These are phyloP conservation scores for Arvicanthis niloticus DNA, from an alignment of 2,113 vertebrate genomes.

Conservation along the genomic window DNA sequence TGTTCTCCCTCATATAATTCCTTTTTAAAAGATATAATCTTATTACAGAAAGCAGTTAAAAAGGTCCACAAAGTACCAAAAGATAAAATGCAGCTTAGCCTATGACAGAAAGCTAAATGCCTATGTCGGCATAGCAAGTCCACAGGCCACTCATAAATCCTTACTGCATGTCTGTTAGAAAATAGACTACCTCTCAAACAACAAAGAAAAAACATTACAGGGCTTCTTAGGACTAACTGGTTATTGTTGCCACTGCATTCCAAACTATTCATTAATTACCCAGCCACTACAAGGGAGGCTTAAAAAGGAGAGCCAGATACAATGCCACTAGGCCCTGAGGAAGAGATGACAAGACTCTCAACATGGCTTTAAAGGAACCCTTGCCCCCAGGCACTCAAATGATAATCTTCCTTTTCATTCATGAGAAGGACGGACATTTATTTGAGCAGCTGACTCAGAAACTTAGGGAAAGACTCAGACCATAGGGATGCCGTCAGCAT, in stretches of 20 bases:
- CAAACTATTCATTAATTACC: neutral
- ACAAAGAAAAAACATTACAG: neutral
- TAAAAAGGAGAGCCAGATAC: neutral
- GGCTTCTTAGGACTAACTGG: neutral
- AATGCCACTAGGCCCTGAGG: neutral
- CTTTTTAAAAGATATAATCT: neutral
- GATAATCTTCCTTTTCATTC: neutral
- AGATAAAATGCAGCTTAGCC: neutral
- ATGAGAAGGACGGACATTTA: neutral
- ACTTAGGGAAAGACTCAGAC: neutral
- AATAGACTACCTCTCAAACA: neutral
- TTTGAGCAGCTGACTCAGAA: neutral
- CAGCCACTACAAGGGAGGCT: neutral
- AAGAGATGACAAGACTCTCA: neutral
- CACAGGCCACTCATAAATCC: neutral
- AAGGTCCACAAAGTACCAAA: neutral
- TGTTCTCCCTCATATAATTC: neutral
- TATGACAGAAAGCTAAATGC: neutral
- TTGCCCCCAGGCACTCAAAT: neutral
- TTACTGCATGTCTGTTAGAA: neutral
- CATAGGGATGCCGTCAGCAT: neutral
- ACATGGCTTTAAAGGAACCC: neutral
- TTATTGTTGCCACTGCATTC: neutral
- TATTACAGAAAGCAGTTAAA: neutral
- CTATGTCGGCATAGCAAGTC: too few relatives aligned